Conservation (phyloP, 37 sponge, comb jelly and placozoan species). For the Amphimedon queenslandica region DNA sequence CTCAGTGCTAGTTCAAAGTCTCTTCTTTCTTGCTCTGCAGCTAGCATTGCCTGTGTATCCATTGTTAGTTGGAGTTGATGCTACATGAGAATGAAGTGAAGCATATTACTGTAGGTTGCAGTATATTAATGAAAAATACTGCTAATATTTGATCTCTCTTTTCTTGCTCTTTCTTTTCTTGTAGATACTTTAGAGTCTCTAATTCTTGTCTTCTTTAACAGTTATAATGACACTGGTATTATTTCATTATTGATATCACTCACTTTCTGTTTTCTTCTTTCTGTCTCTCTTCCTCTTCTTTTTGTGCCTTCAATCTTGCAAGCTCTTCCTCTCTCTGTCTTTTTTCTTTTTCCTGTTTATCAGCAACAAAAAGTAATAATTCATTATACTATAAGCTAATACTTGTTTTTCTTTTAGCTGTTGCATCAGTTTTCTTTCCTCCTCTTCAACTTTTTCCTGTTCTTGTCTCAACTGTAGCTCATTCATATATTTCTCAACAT, state of each 20-base stretch:
- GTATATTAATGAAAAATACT: not conserved
- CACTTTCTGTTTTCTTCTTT: conserved; percentile 71
- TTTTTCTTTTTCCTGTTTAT: conserved; percentile 38
- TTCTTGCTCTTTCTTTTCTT: conserved; percentile 64
- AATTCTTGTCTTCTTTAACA: not conserved
- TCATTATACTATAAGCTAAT: not conserved
- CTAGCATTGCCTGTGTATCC: conserved; percentile 6
- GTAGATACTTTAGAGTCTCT: conserved; percentile 53
- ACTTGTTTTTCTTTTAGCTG: conserved; percentile 39
- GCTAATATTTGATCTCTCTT: conserved; percentile 31
- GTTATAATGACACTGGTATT: conserved; percentile 7
- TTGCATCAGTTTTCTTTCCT: conserved; percentile 23
- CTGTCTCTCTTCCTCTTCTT: conserved; percentile 78
- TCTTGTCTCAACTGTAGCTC: conserved; percentile 53
- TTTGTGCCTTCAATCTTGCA: conserved; percentile 63
- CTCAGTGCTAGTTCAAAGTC: conserved; percentile 81
- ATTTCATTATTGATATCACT: conserved; percentile 13
- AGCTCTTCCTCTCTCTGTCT: conserved; percentile 69
- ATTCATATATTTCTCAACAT: conserved; percentile 23
- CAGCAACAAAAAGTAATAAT: not conserved
- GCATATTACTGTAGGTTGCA: too few species aligned
- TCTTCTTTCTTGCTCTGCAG: conserved; percentile 78
- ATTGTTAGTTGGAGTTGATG: not conserved
- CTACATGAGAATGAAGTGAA: not conserved
- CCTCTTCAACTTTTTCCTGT: conserved; percentile 55